Conservation (phyloP, 2,113 vertebrate species). For the Thalassarche chlororhynchos region DNA sequence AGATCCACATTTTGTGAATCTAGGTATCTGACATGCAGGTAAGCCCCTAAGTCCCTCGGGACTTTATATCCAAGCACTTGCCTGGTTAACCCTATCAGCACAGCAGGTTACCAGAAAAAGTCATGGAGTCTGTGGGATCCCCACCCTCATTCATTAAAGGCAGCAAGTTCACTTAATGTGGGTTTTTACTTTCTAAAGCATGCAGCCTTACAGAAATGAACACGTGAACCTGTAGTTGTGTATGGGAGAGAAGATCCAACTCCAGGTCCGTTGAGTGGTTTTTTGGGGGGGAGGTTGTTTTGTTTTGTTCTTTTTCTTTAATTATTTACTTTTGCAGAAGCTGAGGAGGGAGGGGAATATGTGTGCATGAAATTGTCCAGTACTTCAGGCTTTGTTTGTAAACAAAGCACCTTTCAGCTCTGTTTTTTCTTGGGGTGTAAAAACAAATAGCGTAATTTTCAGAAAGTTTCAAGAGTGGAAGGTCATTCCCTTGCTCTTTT, state of each 20-base stretch:
- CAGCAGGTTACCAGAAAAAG: background rate
- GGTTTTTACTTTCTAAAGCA: background rate
- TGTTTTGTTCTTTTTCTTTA: background rate
- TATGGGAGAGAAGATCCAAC: background rate
- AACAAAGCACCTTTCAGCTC: background rate
- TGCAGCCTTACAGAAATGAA: background rate
- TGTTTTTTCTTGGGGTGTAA: background rate
- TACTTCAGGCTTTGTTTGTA: background rate
- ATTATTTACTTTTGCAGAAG: background rate
- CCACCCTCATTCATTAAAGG: background rate
- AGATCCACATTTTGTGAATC: background rate
- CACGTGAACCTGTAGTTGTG: fast-evolving
- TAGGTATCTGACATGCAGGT: background rate
- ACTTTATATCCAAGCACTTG: background rate
- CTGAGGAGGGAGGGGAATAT: background rate
- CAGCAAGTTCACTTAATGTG: background rate
- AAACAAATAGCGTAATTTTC: background rate
- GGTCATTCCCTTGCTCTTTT: background rate
- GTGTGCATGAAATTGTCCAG: background rate
- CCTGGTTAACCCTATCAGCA: background rate
- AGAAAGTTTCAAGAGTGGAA: background rate
- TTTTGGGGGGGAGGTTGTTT: background rate
- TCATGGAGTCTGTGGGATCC: background rate
- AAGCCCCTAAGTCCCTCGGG: background rate
- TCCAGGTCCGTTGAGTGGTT: background rate